Percentiles rank a stretch among this genome's conserved stretches.
Evolutionary conservation across 2,113 vertebrate species (phyloP).

Genomic region (Leucopsar rothschildi): DNA sequence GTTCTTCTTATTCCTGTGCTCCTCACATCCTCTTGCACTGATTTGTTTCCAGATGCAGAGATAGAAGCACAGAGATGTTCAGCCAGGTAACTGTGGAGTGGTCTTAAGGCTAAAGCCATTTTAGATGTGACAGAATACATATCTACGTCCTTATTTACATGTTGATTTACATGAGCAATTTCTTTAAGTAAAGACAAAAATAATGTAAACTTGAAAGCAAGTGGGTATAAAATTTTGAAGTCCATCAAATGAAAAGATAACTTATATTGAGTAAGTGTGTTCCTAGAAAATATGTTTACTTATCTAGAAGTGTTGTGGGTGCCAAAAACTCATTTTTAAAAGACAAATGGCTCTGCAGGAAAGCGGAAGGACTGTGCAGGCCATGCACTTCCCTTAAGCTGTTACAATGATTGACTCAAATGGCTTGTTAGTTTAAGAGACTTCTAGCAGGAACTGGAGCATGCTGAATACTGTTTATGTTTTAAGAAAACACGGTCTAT

Average conservation of each 20-base stretch:
- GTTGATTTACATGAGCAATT: not conserved
- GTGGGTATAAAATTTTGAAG: not conserved
- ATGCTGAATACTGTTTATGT: not conserved
- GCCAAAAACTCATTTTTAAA: not conserved
- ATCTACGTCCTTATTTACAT: not conserved
- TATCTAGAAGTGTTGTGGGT: not conserved
- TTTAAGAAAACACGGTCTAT: not conserved
- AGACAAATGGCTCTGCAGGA: not conserved
- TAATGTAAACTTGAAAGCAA: not conserved
- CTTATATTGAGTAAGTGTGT: not conserved
- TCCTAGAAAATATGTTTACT: not conserved
- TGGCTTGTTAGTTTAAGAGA: not conserved
- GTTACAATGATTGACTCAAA: not conserved
- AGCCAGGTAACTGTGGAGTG: not conserved
- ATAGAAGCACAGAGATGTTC: not conserved
- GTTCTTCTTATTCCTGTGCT: not conserved
- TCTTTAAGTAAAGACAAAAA: not conserved
- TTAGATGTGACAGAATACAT: not conserved
- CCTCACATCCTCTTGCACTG: not conserved
- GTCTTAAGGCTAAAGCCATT: not conserved
- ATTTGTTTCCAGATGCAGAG: not conserved
- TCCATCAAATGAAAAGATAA: not conserved
- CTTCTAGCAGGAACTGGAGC: not conserved
- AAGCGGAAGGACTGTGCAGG: not conserved
- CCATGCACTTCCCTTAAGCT: not conserved